Conservation (phyloP, 2,888 invertebrate genomes). For the Volucella inflata region DNA sequence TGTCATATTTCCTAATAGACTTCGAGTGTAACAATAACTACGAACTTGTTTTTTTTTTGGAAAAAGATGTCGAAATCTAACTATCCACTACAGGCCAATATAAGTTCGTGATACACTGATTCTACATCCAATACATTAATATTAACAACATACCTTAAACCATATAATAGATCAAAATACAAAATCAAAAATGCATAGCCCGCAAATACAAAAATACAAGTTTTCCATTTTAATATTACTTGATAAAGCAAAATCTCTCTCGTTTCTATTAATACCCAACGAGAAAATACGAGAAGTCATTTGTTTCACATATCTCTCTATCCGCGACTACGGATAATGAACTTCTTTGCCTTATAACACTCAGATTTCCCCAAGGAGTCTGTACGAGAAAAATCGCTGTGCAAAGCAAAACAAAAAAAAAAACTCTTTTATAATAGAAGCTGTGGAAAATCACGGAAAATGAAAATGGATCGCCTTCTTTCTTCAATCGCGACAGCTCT, state of each 20-base stretch:
- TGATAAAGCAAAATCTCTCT: not conserved
- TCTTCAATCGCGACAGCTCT: not conserved
- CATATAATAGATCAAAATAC: not conserved
- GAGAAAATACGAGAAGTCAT: conserved; percentile 55
- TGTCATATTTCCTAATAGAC: not conserved
- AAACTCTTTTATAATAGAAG: conserved; percentile 36
- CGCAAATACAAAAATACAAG: conserved; percentile 1
- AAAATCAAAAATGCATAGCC: not conserved
- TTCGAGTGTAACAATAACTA: too few relatives aligned
- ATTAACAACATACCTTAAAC: not conserved
- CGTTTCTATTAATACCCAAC: conserved; percentile 42
- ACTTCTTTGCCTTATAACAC: conserved; percentile 39
- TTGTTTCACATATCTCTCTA: conserved; percentile 46
- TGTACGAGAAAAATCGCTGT: conserved; percentile 55
- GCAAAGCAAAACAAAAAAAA: conserved; percentile 48
- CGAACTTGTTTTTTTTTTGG: too few relatives aligned
- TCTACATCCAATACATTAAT: too few relatives aligned
- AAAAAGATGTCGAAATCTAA: too few relatives aligned
- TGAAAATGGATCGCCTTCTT: conserved; percentile 66
- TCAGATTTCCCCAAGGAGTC: conserved; percentile 75
- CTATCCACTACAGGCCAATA: too few relatives aligned
- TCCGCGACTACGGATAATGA: conserved; percentile 52
- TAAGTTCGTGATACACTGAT: too few relatives aligned
- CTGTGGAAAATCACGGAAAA: conserved; percentile 55
- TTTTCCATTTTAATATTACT: not conserved